Percentiles rank a stretch among this genome's conserved stretches.
Conservation (phyloP, 2,888 invertebrate genomes). For the Imbricaverruca yamaguchii region DNA sequence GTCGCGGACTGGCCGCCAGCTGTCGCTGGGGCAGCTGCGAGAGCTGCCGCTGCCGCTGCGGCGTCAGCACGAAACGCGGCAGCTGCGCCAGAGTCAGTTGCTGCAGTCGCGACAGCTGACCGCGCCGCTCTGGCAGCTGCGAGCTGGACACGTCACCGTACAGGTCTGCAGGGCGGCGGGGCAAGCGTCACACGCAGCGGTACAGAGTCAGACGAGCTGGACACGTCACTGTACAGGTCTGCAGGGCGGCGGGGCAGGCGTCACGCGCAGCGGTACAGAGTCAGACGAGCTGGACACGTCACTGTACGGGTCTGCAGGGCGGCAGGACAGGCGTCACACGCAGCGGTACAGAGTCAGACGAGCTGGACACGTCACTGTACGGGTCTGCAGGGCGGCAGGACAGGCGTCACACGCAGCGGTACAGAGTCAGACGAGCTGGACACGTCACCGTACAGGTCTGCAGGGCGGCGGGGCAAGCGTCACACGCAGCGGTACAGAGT, state of each 20-base stretch:
- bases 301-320: not conserved
- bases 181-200: not conserved
- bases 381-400: too few species aligned
- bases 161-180: not conserved
- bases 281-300: too few species aligned
- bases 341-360: too few species aligned
- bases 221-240: not conserved
- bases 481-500: too few species aligned
- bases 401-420: too few species aligned
- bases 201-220: too few species aligned
- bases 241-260: too few species aligned
- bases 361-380: too few species aligned
- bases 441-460: too few species aligned
- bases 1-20: not conserved
- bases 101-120: slow-evolving; percentile 27
- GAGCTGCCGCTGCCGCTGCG: slow-evolving; percentile 16
- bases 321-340: not conserved
- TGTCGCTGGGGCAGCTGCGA: not conserved
- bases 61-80: slow-evolving; percentile 28
- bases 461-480: too few species aligned
- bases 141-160: not conserved
- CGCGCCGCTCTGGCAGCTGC: slow-evolving; percentile 10
- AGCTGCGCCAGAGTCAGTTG: slow-evolving; percentile 28
- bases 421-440: too few species aligned
- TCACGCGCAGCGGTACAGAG: too few species aligned